Evolutionary conservation across 2,113 vertebrate species (phyloP).

Genomic region (Perca fluviatilis): DNA sequence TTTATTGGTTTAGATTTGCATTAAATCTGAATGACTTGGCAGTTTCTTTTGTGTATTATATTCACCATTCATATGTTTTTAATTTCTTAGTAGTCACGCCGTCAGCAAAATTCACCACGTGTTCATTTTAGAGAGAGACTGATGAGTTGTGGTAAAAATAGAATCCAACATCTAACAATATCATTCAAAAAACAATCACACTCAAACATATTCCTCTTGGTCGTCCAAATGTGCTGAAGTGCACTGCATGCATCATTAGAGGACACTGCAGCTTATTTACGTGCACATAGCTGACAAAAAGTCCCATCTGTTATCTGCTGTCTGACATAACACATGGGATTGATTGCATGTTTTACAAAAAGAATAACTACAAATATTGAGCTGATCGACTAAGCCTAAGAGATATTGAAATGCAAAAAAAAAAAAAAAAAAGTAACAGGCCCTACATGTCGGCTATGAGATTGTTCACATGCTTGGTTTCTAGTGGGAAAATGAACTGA

Average conservation of each 20-base stretch:
- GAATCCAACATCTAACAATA: not conserved
- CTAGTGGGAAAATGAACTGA: not conserved
- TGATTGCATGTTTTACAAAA: constrained; percentile 17
- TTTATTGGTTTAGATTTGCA: not conserved
- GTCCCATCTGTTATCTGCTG: not conserved
- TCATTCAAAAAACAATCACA: not conserved
- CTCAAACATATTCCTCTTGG: not conserved
- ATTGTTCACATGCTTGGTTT: not conserved
- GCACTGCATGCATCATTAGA: not conserved
- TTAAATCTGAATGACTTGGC: not conserved
- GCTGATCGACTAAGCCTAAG: not conserved
- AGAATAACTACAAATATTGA: constrained; percentile 7
- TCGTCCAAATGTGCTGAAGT: constrained; percentile 5
- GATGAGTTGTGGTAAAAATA: not conserved
- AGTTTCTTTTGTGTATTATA: not conserved
- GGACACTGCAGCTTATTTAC: not conserved
- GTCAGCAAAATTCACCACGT: not conserved
- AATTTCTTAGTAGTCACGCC: not conserved
- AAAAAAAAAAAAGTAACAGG: not conserved
- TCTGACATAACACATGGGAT: not conserved
- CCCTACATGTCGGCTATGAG: not conserved
- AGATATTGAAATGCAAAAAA: not conserved
- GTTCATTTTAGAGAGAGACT: not conserved
- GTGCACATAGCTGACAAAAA: not conserved
- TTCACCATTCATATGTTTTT: not conserved